phyloP scores from a whole-genome alignment of 2,888 invertebrate genomes.

The Meiosimyza platycephala region DNA sequence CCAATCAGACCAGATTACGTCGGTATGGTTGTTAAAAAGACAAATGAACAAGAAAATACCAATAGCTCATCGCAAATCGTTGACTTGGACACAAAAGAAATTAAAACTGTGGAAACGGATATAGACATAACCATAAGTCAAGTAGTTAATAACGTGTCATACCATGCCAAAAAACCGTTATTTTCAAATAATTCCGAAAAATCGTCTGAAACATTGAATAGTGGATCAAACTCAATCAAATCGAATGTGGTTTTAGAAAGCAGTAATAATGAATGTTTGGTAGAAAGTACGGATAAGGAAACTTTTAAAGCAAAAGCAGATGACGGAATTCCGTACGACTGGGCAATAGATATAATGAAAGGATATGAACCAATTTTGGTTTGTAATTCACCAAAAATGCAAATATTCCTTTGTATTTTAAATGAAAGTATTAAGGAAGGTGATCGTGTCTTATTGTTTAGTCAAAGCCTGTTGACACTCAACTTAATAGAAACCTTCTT shows the following conservation, averaged over 20 bases:
- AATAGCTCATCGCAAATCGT: conserved; percentile 63
- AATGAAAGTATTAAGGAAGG: conserved; percentile 88
- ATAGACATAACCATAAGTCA: conserved; percentile 47
- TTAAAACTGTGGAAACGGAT: conserved; percentile 63
- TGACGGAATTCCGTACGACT: conserved; percentile 88
- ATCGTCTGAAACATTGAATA: background rate
- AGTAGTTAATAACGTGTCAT: conserved; percentile 7
- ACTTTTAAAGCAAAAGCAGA: conserved; percentile 71
- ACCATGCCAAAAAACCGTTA: conserved; percentile 8
- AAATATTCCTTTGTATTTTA: conserved; percentile 90
- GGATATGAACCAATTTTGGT: conserved; percentile 89
- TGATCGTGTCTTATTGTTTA: conserved; percentile 93
- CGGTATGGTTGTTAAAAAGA: conserved; percentile 56
- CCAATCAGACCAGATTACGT: conserved; percentile 58
- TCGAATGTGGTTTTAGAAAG: background rate
- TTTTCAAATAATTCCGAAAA: conserved; percentile 29
- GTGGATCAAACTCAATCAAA: background rate
- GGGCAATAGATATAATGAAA: conserved; percentile 86
- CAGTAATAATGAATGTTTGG: background rate
- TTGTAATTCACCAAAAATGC: conserved; percentile 95
- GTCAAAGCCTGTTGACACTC: conserved; percentile 94
- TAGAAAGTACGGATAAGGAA: conserved; percentile 68
- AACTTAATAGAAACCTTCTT: conserved; percentile 95
- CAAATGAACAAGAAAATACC: conserved; percentile 52
- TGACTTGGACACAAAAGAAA: conserved; percentile 67